Conservation (phyloP, 2,888 invertebrate species). For the Argyresthia goedartella region DNA sequence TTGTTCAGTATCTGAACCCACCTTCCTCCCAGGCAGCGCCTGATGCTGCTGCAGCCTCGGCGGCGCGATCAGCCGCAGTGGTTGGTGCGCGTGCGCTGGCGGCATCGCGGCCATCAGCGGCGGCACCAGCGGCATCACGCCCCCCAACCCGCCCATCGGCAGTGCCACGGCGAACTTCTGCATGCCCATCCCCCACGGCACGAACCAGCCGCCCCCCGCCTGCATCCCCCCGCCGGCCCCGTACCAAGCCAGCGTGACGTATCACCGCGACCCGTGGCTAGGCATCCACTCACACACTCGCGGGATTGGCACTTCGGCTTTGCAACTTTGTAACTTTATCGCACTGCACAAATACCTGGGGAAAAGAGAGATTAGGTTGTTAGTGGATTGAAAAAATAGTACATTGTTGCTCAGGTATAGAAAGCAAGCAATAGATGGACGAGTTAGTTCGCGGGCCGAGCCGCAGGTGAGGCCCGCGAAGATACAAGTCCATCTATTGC, state of each 20-base stretch:
- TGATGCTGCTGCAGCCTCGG: slow-evolving; percentile 42
- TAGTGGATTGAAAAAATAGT: too few species aligned
- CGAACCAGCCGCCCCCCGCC: slow-evolving; percentile 61
- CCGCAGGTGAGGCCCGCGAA: too few species aligned
- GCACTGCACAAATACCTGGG: slow-evolving; percentile 34
- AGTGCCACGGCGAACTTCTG: slow-evolving; percentile 63
- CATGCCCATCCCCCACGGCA: slow-evolving; percentile 50
- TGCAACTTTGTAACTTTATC: slow-evolving; percentile 16
- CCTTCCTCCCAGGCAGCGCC: slow-evolving; percentile 45
- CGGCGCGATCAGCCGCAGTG: slow-evolving; percentile 53
- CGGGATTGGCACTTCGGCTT: slow-evolving; percentile 22
- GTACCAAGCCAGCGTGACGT: slow-evolving; percentile 54
- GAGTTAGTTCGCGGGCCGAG: too few species aligned
- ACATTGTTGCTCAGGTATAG: too few species aligned
- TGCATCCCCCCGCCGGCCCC: slow-evolving; percentile 56
- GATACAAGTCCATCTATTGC: too few species aligned
- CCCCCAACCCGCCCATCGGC: slow-evolving; percentile 48
- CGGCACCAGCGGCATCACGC: slow-evolving; percentile 50
- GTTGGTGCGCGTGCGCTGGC: slow-evolving; percentile 35
- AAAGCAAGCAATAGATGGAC: too few species aligned
- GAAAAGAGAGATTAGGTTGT: slow-evolving; percentile 13
- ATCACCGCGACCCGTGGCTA: slow-evolving; percentile 4
- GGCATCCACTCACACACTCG: slow-evolving; percentile 36
- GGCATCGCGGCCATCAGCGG: slow-evolving; percentile 55
- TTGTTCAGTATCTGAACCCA: too few species aligned